phyloP scores from a whole-genome alignment of 2,113 vertebrate genomes.

The Ophiodon elongatus region DNA sequence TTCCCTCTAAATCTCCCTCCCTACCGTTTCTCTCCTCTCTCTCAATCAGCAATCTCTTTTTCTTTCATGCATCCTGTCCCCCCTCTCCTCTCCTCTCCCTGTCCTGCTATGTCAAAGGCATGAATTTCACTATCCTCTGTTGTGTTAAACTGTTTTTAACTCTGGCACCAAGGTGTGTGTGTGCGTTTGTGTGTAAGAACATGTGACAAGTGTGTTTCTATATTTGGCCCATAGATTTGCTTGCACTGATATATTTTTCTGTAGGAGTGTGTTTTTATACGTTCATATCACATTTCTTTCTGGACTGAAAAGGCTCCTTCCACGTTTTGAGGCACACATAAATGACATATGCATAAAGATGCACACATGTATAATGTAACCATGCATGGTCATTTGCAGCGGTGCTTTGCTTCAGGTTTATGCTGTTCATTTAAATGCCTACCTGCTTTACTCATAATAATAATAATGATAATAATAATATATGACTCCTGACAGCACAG shows the following conservation, averaged over 20 bases:
- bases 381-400: too few species aligned
- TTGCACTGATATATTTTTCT: background rate
- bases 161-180: slow-evolving; percentile 13
- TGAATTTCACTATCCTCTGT: background rate
- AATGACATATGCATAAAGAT: too few species aligned
- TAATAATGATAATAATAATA: too few species aligned
- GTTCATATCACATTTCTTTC: background rate
- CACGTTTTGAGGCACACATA: background rate
- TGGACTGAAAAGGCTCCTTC: background rate
- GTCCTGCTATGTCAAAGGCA: slow-evolving; percentile 9
- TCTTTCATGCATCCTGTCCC: background rate
- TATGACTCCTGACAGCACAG: background rate
- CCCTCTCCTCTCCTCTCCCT: background rate
- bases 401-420: too few species aligned
- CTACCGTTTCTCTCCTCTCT: background rate
- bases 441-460: too few species aligned
- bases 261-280: background rate
- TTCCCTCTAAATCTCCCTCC: background rate
- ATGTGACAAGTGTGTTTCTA: background rate
- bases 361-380: too few species aligned
- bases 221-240: background rate
- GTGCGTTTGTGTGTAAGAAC: background rate
- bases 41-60: background rate
- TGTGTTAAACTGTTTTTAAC: slow-evolving; percentile 5
- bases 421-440: too few species aligned